Evolutionary conservation across 1,140 invertebrate species (phyloP), one percentile per base, ranked within the genome.

Genomic region (Atta cephalotes): DNA sequence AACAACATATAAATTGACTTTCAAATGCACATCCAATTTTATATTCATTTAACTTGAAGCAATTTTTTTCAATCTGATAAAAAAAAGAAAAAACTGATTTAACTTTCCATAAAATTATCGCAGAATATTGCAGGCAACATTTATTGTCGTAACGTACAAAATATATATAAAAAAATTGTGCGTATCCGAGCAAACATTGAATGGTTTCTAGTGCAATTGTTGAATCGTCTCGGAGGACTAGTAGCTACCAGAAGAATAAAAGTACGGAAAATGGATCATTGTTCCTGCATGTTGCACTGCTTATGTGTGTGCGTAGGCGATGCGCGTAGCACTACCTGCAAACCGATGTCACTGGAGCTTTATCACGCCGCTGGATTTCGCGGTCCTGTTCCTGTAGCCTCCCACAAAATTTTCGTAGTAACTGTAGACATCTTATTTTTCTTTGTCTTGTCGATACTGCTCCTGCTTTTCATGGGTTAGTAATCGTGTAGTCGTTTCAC

Each of bases 251-350:
- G 95, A 18, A 88, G 92, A 60, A 94, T 96, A 53, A 88, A 92
- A 51, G 93, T 95, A 25, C 89, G 93, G 72, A 94, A 91, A 76
- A 87, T 85, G 78, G 94, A 96, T 85, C 90, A 95, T 65, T 96
- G 95, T 91, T 92, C 94, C 74, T 96, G 95, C 86, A 89, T 93
- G 4, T 93, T 95, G 94, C 94, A 95, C 81, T 96, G 95, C 86
- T 80, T 91, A 49, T 96, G 95, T 84, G 92, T 91, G 4, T 96
- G 95, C 86, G 88, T 92, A 35, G 88, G 84, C 7, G 88, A 93
- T 7, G 56, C 70, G 1, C 82, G 87, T 51, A 92, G 92, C n/a
- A 88, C 93, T 14, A 89, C 89, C 66, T 95, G 95, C 86, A 88
- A 63, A 45, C 93, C 93, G 0, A 93, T 95, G 90, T 92, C 91